These are phyloP conservation scores for Lates japonicus DNA, from an alignment of 2,797 vertebrate genomes.

Conservation along the genomic window DNA sequence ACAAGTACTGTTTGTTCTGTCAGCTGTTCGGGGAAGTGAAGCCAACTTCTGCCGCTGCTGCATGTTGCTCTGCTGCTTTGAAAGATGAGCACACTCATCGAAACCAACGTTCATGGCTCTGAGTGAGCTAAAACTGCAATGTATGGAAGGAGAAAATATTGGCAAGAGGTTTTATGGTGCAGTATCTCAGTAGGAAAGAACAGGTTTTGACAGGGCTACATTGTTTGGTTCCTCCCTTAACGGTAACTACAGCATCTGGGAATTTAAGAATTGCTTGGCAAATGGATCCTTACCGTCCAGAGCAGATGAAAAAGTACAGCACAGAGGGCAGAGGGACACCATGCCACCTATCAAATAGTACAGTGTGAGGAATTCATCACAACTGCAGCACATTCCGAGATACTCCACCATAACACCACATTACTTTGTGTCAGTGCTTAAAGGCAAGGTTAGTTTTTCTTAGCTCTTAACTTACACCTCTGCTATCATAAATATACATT, in stretches of 20 bases:
- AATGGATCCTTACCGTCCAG: constrained; percentile 42
- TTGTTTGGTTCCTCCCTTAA: constrained; percentile 44
- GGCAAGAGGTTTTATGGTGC: constrained; percentile 48
- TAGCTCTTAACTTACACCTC: background rate
- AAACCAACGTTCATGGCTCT: constrained; percentile 15
- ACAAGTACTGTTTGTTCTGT: constrained; percentile 3
- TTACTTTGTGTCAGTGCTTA: background rate
- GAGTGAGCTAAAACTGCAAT: constrained; percentile 24
- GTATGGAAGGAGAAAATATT: constrained; percentile 22
- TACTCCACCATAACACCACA: constrained; percentile 3
- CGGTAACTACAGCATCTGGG: constrained; percentile 47
- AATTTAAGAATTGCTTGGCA: constrained; percentile 47
- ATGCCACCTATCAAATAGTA: constrained; percentile 29
- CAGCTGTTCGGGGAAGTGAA: background rate
- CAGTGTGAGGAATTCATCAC: constrained; percentile 40
- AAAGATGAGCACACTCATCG: constrained; percentile 1
- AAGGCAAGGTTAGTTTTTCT: constrained; percentile 27
- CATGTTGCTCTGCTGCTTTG: background rate
- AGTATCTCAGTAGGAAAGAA: constrained; percentile 36
- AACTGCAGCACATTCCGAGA: constrained; percentile 26
- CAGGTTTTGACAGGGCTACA: constrained; percentile 46
- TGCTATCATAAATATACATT: constrained; percentile 66
- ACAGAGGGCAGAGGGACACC: constrained; percentile 18
- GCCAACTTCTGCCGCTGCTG: background rate
- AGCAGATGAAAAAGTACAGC: constrained; percentile 31